A percentile compares a stretch with the other conserved stretches of the same genome.
phyloP scores from a whole-genome alignment of 2,888 invertebrate genomes.

The Germaria angustata region DNA sequence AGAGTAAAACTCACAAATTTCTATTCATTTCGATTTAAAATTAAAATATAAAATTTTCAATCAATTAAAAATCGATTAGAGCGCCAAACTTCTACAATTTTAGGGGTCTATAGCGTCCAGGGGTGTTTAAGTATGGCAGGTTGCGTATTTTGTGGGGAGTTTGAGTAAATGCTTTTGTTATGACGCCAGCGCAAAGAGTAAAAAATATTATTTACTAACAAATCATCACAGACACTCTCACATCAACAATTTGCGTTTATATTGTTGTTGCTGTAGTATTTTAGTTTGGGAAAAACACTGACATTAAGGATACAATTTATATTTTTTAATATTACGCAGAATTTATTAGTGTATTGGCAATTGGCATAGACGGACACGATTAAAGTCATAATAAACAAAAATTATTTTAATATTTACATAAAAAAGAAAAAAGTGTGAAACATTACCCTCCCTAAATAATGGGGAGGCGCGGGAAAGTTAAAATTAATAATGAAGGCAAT shows the following conservation, averaged over 20 bases:
- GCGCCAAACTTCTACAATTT: slow-evolving; percentile 41
- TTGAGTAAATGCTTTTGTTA: slow-evolving; percentile 64
- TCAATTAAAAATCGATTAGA: slow-evolving; percentile 52
- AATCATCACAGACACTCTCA: slow-evolving; percentile 59
- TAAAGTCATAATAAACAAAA: slow-evolving; percentile 37
- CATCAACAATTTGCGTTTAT: slow-evolving; percentile 28
- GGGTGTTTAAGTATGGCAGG: neutral
- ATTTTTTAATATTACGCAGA: slow-evolving; percentile 63
- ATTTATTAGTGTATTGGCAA: slow-evolving; percentile 67
- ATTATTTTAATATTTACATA: neutral
- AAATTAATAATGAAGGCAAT: neutral
- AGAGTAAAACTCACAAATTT: no score
- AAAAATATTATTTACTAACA: slow-evolving; percentile 64
- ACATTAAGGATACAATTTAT: slow-evolving; percentile 64
- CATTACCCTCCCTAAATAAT: slow-evolving; percentile 9
- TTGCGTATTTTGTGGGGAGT: slow-evolving; percentile 32
- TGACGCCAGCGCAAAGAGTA: slow-evolving; percentile 67
- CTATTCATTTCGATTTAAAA: no score
- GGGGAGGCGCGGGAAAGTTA: slow-evolving; percentile 53
- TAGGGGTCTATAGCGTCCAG: neutral
- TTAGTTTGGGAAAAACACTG: slow-evolving; percentile 37
- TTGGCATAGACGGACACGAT: slow-evolving; percentile 59
- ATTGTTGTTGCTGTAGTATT: slow-evolving; percentile 21
- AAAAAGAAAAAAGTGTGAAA: neutral
- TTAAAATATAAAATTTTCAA: neutral